Percentiles rank a stretch among this genome's conserved stretches.
phyloP scores from a whole-genome alignment of 2,113 vertebrate genomes.

The Cyprinodon brontotheroides region DNA sequence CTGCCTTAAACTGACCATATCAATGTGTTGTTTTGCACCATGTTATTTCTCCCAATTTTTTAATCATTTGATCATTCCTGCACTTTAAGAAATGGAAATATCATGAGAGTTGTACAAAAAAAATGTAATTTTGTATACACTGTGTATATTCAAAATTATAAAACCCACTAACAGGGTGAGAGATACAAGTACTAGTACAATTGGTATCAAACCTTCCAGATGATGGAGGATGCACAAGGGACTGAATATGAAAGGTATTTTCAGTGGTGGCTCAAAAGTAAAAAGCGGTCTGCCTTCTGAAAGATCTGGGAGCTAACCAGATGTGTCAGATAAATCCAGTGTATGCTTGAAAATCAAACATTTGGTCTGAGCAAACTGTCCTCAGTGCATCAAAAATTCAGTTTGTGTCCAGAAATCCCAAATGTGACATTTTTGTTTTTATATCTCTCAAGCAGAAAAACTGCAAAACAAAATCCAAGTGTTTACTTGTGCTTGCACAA shows the following conservation, averaged over 20 bases:
- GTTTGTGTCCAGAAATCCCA: conserved; percentile 6
- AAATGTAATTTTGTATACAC: no score
- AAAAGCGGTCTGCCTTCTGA: not conserved
- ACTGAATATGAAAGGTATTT: not conserved
- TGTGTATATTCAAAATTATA: no score
- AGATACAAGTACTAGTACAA: not conserved
- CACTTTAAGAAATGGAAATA: no score
- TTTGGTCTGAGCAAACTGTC: not conserved
- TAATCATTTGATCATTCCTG: no score
- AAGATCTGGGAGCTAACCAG: not conserved
- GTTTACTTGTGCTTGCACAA: conserved; percentile 15
- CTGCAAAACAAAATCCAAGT: conserved; percentile 27
- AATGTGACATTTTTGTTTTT: conserved; percentile 21
- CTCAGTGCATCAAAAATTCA: not conserved
- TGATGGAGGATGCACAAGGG: not conserved
- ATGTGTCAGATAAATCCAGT: not conserved
- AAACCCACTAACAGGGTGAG: not conserved
- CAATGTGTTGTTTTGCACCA: no score
- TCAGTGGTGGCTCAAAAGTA: conserved; percentile 33
- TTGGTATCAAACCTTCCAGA: conserved; percentile 12
- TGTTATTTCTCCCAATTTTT: no score
- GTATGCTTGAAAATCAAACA: conserved; percentile 21
- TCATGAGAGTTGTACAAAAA: no score
- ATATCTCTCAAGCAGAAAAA: conserved; percentile 44
- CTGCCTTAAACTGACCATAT: no score